Percentiles rank a stretch among this genome's conserved stretches.
These are phyloP conservation scores for Drosophila trichaetosa DNA, from an alignment of 2,888 invertebrate genomes.

Conservation along the genomic window DNA sequence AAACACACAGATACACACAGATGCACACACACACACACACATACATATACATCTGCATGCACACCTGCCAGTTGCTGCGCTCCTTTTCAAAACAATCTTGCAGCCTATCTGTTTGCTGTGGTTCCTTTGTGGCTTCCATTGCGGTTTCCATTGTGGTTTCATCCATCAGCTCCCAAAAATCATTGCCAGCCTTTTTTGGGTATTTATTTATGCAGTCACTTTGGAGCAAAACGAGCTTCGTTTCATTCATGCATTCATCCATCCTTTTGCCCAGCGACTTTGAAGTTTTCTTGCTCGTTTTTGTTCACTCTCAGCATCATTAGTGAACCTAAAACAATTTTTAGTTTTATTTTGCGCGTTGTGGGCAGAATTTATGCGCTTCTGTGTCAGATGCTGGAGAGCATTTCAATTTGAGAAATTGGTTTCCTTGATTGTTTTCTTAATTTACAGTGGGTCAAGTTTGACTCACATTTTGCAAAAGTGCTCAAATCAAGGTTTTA, in stretches of 20 bases:
- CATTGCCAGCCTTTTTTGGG: constrained; percentile 16
- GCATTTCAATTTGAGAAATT: constrained; percentile 68
- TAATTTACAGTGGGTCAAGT: constrained; percentile 13
- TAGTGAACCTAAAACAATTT: constrained; percentile 48
- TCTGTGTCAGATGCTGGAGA: constrained; percentile 61
- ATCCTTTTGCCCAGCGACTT: constrained; percentile 35
- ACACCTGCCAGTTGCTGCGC: constrained; percentile 40
- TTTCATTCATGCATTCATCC: constrained; percentile 8
- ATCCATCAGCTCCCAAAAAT: constrained; percentile 28
- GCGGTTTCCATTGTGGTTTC: constrained; percentile 28
- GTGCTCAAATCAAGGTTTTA: neutral
- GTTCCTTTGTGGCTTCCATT: constrained; percentile 46
- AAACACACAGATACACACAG: constrained; percentile 17
- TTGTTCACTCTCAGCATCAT: constrained; percentile 46
- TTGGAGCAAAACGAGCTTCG: neutral
- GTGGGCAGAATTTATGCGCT: constrained; percentile 67
- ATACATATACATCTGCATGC: neutral
- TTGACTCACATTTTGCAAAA: neutral
- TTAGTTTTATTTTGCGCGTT: constrained; percentile 42
- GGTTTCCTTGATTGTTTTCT: constrained; percentile 64
- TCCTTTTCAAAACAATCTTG: constrained; percentile 39
- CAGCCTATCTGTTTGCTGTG: constrained; percentile 32
- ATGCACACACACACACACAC: neutral
- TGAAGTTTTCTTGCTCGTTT: constrained; percentile 18
- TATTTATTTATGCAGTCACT: constrained; percentile 45